Evolutionary conservation across 2,888 invertebrate species (phyloP).

Genomic region (Drosophila affinis): DNA sequence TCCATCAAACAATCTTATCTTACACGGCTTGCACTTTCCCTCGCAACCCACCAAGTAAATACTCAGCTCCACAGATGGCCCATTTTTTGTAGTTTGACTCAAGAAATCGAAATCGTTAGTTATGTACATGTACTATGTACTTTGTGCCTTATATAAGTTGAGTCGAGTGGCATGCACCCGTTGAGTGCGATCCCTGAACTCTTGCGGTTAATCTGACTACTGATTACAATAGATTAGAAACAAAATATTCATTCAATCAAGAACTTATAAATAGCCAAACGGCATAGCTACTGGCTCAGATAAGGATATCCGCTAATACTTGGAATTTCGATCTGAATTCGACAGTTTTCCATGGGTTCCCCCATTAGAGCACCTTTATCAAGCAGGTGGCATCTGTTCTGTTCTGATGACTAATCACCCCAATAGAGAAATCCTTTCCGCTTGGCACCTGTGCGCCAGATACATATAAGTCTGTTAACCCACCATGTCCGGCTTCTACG

Average conservation of each 20-base stretch:
- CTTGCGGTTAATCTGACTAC: conserved; percentile 23
- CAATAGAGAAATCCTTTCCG: background rate
- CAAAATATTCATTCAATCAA: conserved; percentile 14
- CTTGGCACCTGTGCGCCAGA: background rate
- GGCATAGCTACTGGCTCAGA: conserved; percentile 3
- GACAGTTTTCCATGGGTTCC: background rate
- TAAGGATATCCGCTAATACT: conserved; percentile 18
- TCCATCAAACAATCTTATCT: conserved; percentile 50
- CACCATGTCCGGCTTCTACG: background rate
- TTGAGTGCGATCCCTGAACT: conserved; percentile 29
- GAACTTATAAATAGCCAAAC: conserved; percentile 28
- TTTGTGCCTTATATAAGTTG: conserved; percentile 34
- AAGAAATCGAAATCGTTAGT: background rate
- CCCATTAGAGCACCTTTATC: too few relatives aligned
- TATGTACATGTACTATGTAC: conserved; percentile 12
- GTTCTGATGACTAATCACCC: conserved; percentile 5
- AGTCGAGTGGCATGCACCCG: conserved; percentile 25
- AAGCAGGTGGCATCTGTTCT: too few relatives aligned
- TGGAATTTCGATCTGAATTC: too few relatives aligned
- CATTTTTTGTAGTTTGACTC: background rate
- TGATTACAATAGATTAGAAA: conserved; percentile 32
- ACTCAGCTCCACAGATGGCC: background rate
- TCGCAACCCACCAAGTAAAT: background rate
- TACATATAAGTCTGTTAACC: background rate
- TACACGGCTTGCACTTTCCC: conserved; percentile 9